Evolutionary conservation across 2,888 invertebrate genomes (phyloP).

Genomic region (Dioctria linearis): DNA sequence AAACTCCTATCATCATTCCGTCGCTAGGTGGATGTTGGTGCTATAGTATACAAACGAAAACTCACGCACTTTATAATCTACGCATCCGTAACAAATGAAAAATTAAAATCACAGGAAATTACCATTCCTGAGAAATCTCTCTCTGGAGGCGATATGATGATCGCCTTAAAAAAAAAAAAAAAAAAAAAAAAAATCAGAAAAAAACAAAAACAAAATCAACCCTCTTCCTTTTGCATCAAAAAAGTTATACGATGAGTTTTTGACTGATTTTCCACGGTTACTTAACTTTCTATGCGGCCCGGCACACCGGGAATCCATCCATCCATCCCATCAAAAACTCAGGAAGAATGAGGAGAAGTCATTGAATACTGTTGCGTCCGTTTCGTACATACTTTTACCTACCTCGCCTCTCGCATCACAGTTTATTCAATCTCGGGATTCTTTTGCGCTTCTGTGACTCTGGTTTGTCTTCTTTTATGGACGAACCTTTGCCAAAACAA

Average conservation of each 20-base stretch:
- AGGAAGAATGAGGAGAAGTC: not conserved
- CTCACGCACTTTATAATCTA: conserved; percentile 50
- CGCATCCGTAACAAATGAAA: conserved; percentile 52
- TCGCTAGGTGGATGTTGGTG: not conserved
- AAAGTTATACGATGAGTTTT: conserved; percentile 42
- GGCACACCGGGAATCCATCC: conserved; percentile 38
- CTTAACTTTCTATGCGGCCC: conserved; percentile 52
- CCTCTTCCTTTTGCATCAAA: not conserved
- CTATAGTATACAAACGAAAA: not conserved
- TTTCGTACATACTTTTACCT: too few species aligned
- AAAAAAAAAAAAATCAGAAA: too few species aligned
- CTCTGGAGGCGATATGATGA: not conserved
- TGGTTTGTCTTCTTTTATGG: conserved; percentile 15
- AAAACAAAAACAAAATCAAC: too few species aligned
- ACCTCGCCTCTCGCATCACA: too few species aligned
- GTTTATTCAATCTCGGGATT: not conserved
- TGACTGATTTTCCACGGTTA: conserved; percentile 53
- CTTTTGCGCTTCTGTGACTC: not conserved
- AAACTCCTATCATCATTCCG: conserved; percentile 30
- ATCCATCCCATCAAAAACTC: too few species aligned
- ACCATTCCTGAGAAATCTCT: conserved; percentile 43
- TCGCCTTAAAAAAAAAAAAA: too few species aligned
- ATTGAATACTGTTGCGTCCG: too few species aligned
- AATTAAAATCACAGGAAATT: conserved; percentile 53
- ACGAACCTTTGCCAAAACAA: conserved; percentile 20